phyloP scores from a whole-genome alignment of 2,113 vertebrate genomes.

The Labrus mixtus region DNA sequence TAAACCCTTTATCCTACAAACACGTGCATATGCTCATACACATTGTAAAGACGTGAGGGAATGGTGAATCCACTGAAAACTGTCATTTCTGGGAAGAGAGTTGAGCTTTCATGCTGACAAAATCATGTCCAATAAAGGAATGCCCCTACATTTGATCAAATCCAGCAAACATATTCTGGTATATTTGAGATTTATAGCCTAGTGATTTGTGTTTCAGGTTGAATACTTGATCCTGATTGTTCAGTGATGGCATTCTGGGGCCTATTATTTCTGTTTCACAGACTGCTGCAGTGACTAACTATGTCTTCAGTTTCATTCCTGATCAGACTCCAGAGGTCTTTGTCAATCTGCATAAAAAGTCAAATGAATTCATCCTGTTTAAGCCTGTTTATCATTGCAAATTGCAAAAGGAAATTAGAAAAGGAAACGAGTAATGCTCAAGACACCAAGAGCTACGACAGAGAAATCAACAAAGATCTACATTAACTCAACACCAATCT shows the following conservation, averaged over 20 bases:
- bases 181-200: neutral
- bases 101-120: neutral
- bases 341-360: no score
- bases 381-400: no score
- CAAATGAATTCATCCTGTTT: no score
- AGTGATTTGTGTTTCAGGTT: neutral
- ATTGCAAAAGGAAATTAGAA: no score
- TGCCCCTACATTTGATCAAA: neutral
- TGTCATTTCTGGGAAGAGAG: neutral
- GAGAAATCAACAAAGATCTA: no score
- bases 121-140: neutral
- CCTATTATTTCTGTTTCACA: neutral
- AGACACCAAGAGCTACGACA: no score
- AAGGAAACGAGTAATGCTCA: no score
- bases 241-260: neutral
- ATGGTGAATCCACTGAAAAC: neutral
- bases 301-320: no score
- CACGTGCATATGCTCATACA: slow-evolving; percentile 17
- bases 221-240: neutral
- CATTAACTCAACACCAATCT: no score
- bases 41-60: neutral
- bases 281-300: neutral
- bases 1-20: slow-evolving; percentile 30
- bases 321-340: no score
- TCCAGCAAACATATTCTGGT: neutral